Evolutionary conservation across 2,888 invertebrate species (phyloP).

Genomic region (Drosophila niveifrons): DNA sequence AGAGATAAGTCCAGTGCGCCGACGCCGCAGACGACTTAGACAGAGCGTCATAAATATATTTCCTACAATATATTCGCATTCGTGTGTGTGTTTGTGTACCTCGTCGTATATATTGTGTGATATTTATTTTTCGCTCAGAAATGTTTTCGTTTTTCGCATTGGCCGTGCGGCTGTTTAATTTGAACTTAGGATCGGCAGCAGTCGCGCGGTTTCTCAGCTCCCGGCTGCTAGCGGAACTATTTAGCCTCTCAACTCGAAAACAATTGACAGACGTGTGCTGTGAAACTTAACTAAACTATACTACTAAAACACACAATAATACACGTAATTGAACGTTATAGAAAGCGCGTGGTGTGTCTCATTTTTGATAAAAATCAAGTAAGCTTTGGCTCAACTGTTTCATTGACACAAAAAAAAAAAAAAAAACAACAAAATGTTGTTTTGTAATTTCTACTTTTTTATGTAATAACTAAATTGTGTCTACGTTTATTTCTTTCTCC

Average conservation of each 20-base stretch:
- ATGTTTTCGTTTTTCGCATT: conserved; percentile 64
- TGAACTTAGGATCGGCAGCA: conserved; percentile 55
- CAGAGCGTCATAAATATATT: conserved; percentile 74
- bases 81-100: conserved; percentile 6
- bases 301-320: background rate
- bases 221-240: conserved; percentile 68
- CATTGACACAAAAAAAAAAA: background rate
- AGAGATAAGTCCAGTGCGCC: conserved; percentile 60
- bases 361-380: conserved; percentile 37
- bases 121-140: conserved; percentile 48
- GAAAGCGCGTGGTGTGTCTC: conserved; percentile 25
- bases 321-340: conserved; percentile 17
- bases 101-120: conserved; percentile 27
- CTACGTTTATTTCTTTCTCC: conserved; percentile 5
- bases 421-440: background rate
- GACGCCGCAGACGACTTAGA: conserved; percentile 56
- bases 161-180: conserved; percentile 44
- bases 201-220: conserved; percentile 63
- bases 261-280: conserved; percentile 20
- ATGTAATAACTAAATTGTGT: conserved; percentile 26
- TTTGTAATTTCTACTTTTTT: conserved; percentile 3
- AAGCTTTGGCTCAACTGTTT: conserved; percentile 23
- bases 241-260: conserved; percentile 36
- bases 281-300: background rate
- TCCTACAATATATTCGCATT: conserved; percentile 33